Conservation (phyloP, 2,113 vertebrate genomes). For the Delphinapterus leucas region DNA sequence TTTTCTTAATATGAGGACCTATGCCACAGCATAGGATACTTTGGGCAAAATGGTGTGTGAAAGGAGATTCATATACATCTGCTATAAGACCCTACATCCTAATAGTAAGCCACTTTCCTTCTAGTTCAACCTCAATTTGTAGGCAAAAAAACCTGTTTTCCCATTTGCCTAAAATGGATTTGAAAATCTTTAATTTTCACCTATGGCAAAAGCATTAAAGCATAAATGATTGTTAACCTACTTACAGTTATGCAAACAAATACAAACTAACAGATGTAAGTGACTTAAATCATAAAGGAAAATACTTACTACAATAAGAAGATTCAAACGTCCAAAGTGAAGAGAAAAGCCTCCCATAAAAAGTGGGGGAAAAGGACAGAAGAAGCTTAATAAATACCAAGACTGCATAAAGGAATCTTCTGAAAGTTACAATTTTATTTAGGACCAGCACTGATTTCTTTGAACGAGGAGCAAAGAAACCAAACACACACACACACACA, state of each 20-base stretch:
- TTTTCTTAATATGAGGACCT: background rate
- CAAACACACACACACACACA: background rate
- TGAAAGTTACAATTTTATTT: background rate
- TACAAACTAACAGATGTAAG: background rate
- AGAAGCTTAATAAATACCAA: background rate
- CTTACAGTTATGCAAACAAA: conserved; percentile 1
- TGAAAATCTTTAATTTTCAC: background rate
- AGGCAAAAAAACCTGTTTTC: background rate
- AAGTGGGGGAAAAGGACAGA: background rate
- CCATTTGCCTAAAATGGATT: conserved; percentile 27
- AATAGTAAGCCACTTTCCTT: conserved; percentile 8
- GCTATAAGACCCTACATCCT: background rate
- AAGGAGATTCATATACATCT: background rate
- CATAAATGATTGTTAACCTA: background rate
- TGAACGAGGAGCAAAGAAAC: background rate
- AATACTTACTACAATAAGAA: conserved; percentile 8
- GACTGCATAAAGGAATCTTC: background rate
- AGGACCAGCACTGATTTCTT: background rate
- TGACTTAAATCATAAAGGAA: conserved; percentile 9
- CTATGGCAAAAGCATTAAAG: background rate
- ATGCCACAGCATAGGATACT: background rate
- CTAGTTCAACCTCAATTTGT: background rate
- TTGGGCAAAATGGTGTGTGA: background rate
- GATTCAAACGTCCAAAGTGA: background rate
- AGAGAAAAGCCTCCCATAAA: background rate